phyloP scores from a whole-genome alignment of 2,113 vertebrate genomes.

The Alethe diademata region DNA sequence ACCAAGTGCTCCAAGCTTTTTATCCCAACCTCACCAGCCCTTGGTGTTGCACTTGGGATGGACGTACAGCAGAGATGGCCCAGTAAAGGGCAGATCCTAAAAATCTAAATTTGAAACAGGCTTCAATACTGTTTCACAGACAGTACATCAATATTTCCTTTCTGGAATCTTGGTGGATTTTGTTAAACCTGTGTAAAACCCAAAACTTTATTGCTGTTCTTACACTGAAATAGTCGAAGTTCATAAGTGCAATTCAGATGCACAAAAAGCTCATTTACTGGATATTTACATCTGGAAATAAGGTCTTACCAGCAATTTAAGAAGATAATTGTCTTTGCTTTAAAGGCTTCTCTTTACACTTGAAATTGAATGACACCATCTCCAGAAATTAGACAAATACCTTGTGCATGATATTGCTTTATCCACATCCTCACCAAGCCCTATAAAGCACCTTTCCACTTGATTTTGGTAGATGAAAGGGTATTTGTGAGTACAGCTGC shows the following conservation, averaged over 20 bases:
- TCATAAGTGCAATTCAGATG: neutral
- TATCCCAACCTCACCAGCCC: neutral
- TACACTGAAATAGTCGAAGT: neutral
- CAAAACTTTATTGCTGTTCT: neutral
- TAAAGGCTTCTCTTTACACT: neutral
- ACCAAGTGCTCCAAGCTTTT: neutral
- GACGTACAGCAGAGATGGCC: fast-evolving
- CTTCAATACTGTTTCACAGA: neutral
- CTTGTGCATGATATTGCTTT: neutral
- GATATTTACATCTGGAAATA: neutral
- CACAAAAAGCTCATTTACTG: neutral
- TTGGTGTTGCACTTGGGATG: fast-evolving
- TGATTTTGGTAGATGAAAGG: neutral
- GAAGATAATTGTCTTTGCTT: neutral
- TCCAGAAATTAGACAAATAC: neutral
- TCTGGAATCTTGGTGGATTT: neutral
- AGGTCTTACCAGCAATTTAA: neutral
- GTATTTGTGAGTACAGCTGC: neutral
- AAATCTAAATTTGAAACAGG: neutral
- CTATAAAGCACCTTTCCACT: neutral
- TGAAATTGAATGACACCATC: neutral
- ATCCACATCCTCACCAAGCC: neutral
- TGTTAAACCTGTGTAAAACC: neutral
- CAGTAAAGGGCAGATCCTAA: neutral
- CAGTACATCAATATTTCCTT: neutral